These are phyloP conservation scores for Phortica variegata DNA, from an alignment of 1,140 invertebrate genomes.

Conservation along the genomic window DNA sequence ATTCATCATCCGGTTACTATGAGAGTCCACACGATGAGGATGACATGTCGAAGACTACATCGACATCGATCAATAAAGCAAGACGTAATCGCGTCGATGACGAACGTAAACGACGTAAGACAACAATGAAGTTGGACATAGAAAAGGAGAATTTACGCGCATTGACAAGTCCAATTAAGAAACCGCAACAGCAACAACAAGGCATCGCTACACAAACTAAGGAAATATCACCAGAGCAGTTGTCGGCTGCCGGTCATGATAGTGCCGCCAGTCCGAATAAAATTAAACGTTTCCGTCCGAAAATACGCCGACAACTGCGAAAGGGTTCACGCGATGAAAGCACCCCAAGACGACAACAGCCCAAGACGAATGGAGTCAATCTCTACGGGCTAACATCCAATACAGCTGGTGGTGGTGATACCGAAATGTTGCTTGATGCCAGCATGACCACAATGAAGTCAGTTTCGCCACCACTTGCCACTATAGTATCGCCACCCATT, in stretches of 20 bases:
- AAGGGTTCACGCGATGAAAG: constrained; percentile 45
- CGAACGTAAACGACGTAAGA: constrained; percentile 49
- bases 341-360: constrained; percentile 29
- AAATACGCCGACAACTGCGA: constrained; percentile 46
- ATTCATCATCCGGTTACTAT: constrained; percentile 77
- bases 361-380: too few relatives aligned
- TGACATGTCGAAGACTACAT: constrained; percentile 28
- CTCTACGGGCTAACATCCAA: constrained; percentile 17
- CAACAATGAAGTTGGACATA: constrained; percentile 55
- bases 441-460: constrained; percentile 38
- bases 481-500: constrained; percentile 3
- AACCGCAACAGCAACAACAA: constrained; percentile 11
- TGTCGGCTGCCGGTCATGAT: constrained; percentile 11
- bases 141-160: constrained; percentile 55
- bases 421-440: constrained; percentile 38
- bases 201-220: constrained; percentile 8
- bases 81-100: constrained; percentile 46
- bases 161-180: constrained; percentile 51
- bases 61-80: constrained; percentile 21
- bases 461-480: too few relatives aligned
- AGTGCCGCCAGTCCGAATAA: constrained; percentile 47
- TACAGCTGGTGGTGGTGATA: constrained; percentile 37
- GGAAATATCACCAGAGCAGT: constrained; percentile 39
- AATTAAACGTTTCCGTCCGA: constrained; percentile 54
- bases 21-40: constrained; percentile 74